Base-by-base conservation (phyloP, 2,797 vertebrate genomes). In the Syngnathus acus region DNA sequence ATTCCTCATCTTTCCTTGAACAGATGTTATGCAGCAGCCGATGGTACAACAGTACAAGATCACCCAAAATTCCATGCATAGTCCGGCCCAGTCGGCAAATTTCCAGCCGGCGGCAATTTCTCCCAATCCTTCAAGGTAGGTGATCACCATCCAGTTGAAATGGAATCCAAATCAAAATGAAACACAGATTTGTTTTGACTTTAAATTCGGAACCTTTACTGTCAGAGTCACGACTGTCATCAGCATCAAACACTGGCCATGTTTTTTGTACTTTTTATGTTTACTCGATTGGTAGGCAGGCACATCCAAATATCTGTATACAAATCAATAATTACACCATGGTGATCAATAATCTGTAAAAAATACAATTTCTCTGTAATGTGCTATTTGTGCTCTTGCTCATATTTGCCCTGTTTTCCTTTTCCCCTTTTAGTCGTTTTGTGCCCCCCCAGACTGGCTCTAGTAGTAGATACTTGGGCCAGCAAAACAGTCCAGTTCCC, bases 51-150 rank as follows among this genome's bases (percentile, higher is more conserved):
- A 94, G 50, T 99, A 95, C 85, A 98, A 94, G 88, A 93, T 96
- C 80, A 92, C 93, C 80, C 95, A 94, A 88, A 97, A 98, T 92
- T 95, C 96, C 92, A 97, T 98, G 94, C 93, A 96, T 74, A 98
- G 96, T 90, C 95, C 95, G 83, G 94, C 94, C 85, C 89, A 87
- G 76, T 93, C 95, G 89, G 93, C 93, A 83, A 97, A 93, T 91
- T 98, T 96, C 84, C 96, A 97, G 85, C 94, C 94, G 82, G 91
- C 94, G 89, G 94, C 95, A 84, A 95, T 98, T 84, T 96, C 96
- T 89, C 95, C 97, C 81, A 98, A 95, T 84, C 95, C 95, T 87
- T 93, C 95, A 86, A 98, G 95, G 96, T 97, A 90, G 59, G 77
- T 72, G 6, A 11, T 58, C 55, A 37, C 8, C 55, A 58, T 32